Conservation (phyloP, 2,888 invertebrate genomes). For the Anoplius nigerrimus region DNA sequence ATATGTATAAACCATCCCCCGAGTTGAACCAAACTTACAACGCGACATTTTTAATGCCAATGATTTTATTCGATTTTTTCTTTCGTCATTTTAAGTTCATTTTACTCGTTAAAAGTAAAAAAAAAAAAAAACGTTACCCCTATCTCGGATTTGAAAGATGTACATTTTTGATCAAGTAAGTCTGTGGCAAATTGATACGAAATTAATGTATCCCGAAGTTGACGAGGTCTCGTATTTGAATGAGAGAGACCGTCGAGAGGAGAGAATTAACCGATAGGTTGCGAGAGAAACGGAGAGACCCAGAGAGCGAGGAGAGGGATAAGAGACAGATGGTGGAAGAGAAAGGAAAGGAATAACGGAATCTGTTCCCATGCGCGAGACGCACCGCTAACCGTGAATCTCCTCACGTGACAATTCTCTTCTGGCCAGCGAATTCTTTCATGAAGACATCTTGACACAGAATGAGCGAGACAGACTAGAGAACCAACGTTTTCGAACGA, state of each 20-base stretch:
- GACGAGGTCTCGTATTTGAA: slow-evolving; percentile 10
- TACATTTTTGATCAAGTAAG: slow-evolving; percentile 75
- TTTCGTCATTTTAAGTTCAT: slow-evolving; percentile 59
- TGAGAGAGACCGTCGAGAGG: slow-evolving; percentile 9
- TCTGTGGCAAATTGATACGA: slow-evolving; percentile 64
- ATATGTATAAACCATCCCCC: slow-evolving; percentile 23
- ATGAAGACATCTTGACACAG: too few species aligned
- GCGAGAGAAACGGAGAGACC: slow-evolving; percentile 22
- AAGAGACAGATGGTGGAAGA: too few species aligned
- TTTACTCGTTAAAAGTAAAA: slow-evolving; percentile 41
- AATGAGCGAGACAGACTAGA: slow-evolving; percentile 28
- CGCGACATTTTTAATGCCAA: slow-evolving; percentile 42
- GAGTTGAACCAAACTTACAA: slow-evolving; percentile 59
- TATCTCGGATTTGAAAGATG: slow-evolving; percentile 63
- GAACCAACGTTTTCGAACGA: slow-evolving; percentile 6
- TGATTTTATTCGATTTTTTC: slow-evolving; percentile 56
- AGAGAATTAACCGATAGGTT: too few species aligned
- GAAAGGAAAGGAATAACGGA: too few species aligned
- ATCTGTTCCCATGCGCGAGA: too few species aligned
- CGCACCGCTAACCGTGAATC: too few species aligned
- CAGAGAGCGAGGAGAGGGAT: slow-evolving; percentile 24
- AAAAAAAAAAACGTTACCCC: slow-evolving; percentile 29
- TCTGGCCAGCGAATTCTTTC: too few species aligned
- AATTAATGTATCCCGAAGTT: slow-evolving; percentile 34
- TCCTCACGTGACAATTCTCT: too few species aligned